Evolutionary conservation across 37 sponge, comb jelly and placozoan genomes (phyloP), one percentile per base, ranked within the genome.

Genomic region (Diacarnus erythraeanus): DNA sequence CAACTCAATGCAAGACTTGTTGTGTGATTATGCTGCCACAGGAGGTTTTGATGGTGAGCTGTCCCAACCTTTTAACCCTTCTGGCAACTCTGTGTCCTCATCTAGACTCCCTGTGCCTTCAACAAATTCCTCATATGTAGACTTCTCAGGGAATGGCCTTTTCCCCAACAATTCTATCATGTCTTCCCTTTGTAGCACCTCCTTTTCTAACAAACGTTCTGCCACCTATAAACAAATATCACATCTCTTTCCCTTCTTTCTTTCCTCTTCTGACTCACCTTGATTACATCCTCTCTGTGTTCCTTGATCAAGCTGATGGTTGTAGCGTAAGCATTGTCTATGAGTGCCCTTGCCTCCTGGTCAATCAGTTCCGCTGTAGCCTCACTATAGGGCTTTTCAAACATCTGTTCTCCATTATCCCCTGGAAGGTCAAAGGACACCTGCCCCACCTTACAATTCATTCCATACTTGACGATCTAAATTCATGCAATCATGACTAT

Each of bases 301-400:
- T 92, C 71, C 34, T 76, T 74, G 69, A 97, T 82, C 64, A 94
- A 79, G 4, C 70, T 44, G 40, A 88, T 3, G 0, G 95, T 88
- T n/a, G 71, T 64, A 9, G 60, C 2, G 77, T 94, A 94, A 43
- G 95, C 95, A 2, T 38, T 38, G 44, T 77, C 72, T 15, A 91
- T 94, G 36, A 94, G 74, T 0, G 77, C 70, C 1, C 95, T 74
- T 4, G 81, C 94, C 74, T 94, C 82, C 23, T 92, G 80, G 60
- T 97, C 98, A 12, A 97, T 94, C 64, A 97, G 60, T 60, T 92
- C 84, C 26, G 93, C 93, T 18, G 98, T 97, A n/a, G 93, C 93
- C 68, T 97, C 98, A 75, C 98, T 97, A 88, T 94, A 97, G 0
- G 98, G 98, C 71, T 97, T 97, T 73, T 95, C 96, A 91, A 95